Evolutionary conservation across 2,113 vertebrate genomes (phyloP), one percentile per base, ranked within the genome.

Genomic region (Pseudopipra pipra): DNA sequence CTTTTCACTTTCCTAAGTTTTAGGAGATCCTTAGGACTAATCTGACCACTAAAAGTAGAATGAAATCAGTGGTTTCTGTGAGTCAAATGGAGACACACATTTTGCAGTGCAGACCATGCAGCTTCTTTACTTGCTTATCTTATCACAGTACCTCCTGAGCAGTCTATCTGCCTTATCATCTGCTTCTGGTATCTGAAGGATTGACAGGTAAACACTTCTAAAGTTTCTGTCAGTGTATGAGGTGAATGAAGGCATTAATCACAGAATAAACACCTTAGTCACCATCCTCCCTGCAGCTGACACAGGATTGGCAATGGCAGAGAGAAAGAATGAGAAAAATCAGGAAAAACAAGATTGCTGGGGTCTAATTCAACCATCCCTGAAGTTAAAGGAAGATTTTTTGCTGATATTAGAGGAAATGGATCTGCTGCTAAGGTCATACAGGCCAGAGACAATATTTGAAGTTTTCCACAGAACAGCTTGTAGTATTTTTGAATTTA

Each of bases 361-460:
- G 43, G 56, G 52, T 55, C 47, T 93, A 79, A 94, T 93, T 78
- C 76, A 89, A 23, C 79, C 66, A 56, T 88, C 83, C 56, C 68
- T 84, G 75, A 90, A 89, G 86, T 81, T 95, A 93, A 86, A 86
- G 68, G 35, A 90, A 86, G 70, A 84, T 43, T 95, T 95, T 96
- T 90, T 41, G 27, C 52, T 49, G 68, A 56, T 52, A 24, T 80
- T 78, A 81, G 77, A 81, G 37, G 51, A 94, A 52, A 77, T 61
- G 11, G 30, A 95, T 90, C 47, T 91, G 49, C 56, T 83, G 31
- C 23, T 87, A 54, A 87, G 88, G 83, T 96, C 85, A 77, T 68
- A 30, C 16, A 83, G 62, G 85, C 65, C 85, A 65, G 14, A 68
- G 85, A 81, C 67, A 84, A 81, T 86, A 86, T 86, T 88, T 90